Conservation (phyloP, 2,113 vertebrate genomes). For the Cinclus mexicanus region DNA sequence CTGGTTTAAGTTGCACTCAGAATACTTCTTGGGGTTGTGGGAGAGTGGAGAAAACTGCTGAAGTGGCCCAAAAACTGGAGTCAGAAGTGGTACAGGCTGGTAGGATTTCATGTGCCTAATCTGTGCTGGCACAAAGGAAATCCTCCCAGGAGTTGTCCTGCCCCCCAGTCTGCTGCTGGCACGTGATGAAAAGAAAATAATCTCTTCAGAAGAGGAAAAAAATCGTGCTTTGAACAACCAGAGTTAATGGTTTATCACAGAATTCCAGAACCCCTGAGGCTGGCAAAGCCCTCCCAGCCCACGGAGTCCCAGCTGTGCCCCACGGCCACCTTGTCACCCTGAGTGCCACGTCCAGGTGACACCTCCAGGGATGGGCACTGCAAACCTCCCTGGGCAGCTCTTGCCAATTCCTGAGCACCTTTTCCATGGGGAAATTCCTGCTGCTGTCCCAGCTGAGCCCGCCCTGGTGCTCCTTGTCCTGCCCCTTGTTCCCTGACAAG, state of each 20-base stretch:
- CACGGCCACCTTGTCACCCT: neutral
- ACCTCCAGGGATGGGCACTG: neutral
- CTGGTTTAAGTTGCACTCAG: neutral
- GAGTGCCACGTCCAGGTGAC: neutral
- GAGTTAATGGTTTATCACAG: neutral
- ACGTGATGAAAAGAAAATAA: accelerated
- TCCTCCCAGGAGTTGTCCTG: neutral
- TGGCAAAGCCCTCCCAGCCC: accelerated
- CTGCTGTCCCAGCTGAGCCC: accelerated
- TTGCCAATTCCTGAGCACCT: accelerated
- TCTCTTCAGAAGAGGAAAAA: neutral
- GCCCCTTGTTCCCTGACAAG: neutral
- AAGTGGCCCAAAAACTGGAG: neutral
- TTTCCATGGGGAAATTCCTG: accelerated
- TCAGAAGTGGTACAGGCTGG: neutral
- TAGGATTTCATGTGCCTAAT: neutral
- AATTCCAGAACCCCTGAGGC: accelerated
- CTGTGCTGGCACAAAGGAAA: neutral
- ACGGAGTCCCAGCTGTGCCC: accelerated
- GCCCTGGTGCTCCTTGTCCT: neutral
- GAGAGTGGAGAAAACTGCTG: neutral
- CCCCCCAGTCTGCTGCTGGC: neutral
- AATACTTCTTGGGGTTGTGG: neutral
- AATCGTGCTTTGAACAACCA: neutral
- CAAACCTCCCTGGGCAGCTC: neutral